phyloP scores from a whole-genome alignment of 2,888 invertebrate species.

The Chydorus sphaericus region DNA sequence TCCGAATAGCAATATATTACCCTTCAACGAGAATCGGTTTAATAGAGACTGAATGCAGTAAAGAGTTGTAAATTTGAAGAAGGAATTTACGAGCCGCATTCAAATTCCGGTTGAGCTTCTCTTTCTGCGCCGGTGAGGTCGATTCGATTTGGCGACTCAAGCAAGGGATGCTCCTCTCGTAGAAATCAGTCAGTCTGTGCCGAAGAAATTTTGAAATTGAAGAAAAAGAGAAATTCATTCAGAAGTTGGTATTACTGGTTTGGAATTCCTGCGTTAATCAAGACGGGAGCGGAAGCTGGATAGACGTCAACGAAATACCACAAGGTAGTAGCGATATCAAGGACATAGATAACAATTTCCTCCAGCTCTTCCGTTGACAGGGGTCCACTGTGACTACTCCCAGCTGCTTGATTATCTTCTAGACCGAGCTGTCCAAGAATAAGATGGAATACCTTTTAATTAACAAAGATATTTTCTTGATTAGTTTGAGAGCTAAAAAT shows the following conservation, averaged over 20 bases:
- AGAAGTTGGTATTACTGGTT: neutral
- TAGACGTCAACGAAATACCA: conserved; percentile 51
- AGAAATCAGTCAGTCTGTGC: conserved; percentile 58
- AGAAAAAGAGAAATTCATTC: too few species aligned
- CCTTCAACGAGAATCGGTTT: conserved; percentile 24
- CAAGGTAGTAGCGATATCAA: conserved; percentile 54
- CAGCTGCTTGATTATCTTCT: neutral
- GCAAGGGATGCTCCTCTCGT: conserved; percentile 55
- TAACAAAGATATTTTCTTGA: too few species aligned
- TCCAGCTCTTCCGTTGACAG: conserved; percentile 30
- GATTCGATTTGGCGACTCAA: conserved; percentile 33
- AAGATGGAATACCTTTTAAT: conserved; percentile 30
- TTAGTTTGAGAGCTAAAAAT: too few species aligned
- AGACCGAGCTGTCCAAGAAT: conserved; percentile 10
- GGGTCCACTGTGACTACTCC: neutral
- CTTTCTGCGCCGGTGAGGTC: conserved; percentile 4
- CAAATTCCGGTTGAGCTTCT: conserved; percentile 22
- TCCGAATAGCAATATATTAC: conserved; percentile 17
- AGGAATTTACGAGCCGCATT: conserved; percentile 37
- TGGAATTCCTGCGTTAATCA: conserved; percentile 41
- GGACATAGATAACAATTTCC: conserved; percentile 49
- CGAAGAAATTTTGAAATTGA: conserved; percentile 23
- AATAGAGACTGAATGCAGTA: conserved; percentile 15
- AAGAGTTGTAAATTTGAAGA: conserved; percentile 30
- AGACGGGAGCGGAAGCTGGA: conserved; percentile 37